Evolutionary conservation across 2,113 vertebrate genomes (phyloP).

Genomic region (Coturnix japonica): DNA sequence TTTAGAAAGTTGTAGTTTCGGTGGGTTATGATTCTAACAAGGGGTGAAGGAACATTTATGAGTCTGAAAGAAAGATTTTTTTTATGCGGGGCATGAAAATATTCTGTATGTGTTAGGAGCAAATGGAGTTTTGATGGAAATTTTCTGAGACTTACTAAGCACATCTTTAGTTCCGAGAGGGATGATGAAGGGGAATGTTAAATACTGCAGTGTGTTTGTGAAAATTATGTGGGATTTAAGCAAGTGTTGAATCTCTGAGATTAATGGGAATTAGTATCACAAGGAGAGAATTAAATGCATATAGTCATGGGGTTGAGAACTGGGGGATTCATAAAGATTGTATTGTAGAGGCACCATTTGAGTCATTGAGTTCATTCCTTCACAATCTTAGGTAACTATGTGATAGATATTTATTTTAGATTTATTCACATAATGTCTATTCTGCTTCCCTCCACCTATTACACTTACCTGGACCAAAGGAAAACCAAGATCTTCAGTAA

Average conservation of each 20-base stretch:
- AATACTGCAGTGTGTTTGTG: not conserved
- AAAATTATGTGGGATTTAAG: conserved; percentile 40
- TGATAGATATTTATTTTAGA: conserved; percentile 17
- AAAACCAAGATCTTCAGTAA: not conserved
- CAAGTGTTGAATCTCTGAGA: conserved; percentile 20
- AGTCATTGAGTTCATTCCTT: not conserved
- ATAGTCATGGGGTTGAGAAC: not conserved
- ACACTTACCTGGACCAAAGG: not conserved
- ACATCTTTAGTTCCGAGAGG: not conserved
- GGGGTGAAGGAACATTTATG: conserved; percentile 22
- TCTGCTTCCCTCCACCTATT: not conserved
- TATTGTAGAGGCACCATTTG: not conserved
- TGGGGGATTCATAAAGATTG: not conserved
- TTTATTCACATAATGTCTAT: not conserved
- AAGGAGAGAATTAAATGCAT: not conserved
- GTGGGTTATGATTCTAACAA: conserved; percentile 16
- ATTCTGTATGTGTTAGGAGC: not conserved
- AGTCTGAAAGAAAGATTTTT: conserved; percentile 31
- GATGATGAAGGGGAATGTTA: not conserved
- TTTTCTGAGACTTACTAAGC: conserved; percentile 4
- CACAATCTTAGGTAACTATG: not conserved
- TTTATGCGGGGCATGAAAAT: not conserved
- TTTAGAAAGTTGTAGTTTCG: not conserved
- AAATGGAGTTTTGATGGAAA: conserved; percentile 5
- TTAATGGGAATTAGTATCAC: conserved; percentile 19